phyloP scores from a whole-genome alignment of 1,140 invertebrate genomes.

The Drosophila mayri region DNA sequence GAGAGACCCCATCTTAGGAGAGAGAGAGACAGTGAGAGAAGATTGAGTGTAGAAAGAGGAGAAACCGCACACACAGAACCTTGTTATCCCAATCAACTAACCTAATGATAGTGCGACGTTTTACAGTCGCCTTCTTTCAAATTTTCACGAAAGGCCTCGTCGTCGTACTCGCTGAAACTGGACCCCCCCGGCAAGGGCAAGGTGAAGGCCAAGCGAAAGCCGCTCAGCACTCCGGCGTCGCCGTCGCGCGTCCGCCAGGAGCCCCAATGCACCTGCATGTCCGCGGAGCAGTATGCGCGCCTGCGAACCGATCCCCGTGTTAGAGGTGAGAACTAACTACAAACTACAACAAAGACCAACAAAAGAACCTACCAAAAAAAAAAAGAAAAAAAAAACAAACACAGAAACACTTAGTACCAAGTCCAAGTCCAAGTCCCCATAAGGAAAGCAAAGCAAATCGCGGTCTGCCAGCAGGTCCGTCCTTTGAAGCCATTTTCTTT shows the following conservation, averaged over 20 bases:
- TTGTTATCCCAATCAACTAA: conserved; percentile 85
- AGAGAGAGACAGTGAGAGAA: conserved; percentile 26
- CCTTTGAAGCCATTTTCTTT: conserved; percentile 3
- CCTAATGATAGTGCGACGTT: conserved; percentile 87
- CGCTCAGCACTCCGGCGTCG: conserved; percentile 96
- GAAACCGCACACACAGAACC: conserved; percentile 85
- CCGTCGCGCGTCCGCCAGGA: conserved; percentile 93
- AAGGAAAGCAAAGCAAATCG: neutral
- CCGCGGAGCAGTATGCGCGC: conserved; percentile 95
- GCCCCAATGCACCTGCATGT: conserved; percentile 98
- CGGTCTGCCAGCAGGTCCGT: conserved; percentile 1
- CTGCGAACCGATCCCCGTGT: conserved; percentile 94
- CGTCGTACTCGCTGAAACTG: conserved; percentile 97
- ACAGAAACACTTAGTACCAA: conserved; percentile 15
- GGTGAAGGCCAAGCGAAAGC: conserved; percentile 93
- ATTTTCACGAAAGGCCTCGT: conserved; percentile 98
- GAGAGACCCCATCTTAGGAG: conserved; percentile 8
- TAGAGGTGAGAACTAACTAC: conserved; percentile 85
- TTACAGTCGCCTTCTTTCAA: conserved; percentile 98
- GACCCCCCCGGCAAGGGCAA: conserved; percentile 95
- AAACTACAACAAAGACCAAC: conserved; percentile 45
- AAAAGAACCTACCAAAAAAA: conserved; percentile 8
- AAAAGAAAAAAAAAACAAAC: neutral
- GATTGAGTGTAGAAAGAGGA: conserved; percentile 38
- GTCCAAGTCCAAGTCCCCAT: neutral